Base-by-base conservation (phyloP, 2,888 invertebrate species). In the Tipula vernalis region DNA sequence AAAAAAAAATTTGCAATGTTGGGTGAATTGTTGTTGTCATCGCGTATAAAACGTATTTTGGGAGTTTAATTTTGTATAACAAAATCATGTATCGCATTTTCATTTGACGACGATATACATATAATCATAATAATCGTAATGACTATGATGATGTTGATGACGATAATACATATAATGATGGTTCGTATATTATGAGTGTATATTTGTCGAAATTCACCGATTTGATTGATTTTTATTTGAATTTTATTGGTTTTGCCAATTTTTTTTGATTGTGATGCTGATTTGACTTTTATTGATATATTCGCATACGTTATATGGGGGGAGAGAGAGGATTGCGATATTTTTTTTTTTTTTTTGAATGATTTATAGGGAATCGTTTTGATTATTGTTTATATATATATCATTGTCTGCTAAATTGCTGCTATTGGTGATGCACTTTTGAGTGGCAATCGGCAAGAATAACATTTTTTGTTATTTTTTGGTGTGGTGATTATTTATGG, bases 171-270 rank as follows among this genome's bases (percentile, higher is more conserved):
- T 39, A 28, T 57, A 57, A 57, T 71, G 71, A 71, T 12, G 28
- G 71, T 18, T 28, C 71, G 71, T 28, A 71, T 71, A 41, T 8
- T 41, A 41, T 10, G 10, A 5, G 41, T 8, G 41, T 5, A 47
- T 15, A 8, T 57, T n/a, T 57, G 5, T 57, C 18, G 18, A 57
- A 57, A 57, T 71, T 28, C 28, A 71, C 71, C 71, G 71, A 71
- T 71, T 71, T 71, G 71, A 71, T 71, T 71, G 71, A 71, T 71
- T 71, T 71, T 71, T 71, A 71, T 71, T 71, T 71, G 71, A 71
- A 71, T 71, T 71, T 71, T 71, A 71, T 71, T 71, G 28, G 71
- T 71, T 71, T 71, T 71, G 71, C 71, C 71, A 71, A 71, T 71
- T 71, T 39, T 39, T 39, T 51, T 71, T 71, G 71, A 71, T 71